Evolutionary conservation across 2,113 vertebrate species (phyloP).

Genomic region (Cricetomys ansorgei): DNA sequence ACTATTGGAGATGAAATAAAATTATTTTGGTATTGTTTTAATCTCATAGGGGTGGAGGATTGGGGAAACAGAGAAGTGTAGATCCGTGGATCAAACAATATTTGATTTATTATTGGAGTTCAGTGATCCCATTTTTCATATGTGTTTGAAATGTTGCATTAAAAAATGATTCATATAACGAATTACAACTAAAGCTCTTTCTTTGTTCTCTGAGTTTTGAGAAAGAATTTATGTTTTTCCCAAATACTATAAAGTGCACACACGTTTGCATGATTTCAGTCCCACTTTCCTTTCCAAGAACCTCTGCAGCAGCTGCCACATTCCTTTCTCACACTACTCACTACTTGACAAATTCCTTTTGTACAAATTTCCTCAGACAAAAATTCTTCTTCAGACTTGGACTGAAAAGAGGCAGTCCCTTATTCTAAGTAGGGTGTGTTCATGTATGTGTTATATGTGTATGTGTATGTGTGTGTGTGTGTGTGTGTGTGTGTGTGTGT

Average conservation of each 20-base stretch:
- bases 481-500: not conserved
- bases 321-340: not conserved
- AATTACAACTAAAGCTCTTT: constrained; percentile 53
- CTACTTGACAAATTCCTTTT: not conserved
- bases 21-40: not conserved
- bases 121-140: not conserved
- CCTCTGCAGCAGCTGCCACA: not conserved
- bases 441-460: not conserved
- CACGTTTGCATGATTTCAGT: constrained; percentile 4
- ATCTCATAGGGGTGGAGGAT: not conserved
- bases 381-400: not conserved
- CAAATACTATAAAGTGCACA: constrained; percentile 36
- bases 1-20: not conserved
- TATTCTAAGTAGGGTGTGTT: not conserved
- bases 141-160: not conserved
- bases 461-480: not conserved
- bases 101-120: not conserved
- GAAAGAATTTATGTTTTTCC: constrained; percentile 3
- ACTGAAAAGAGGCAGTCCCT: not conserved
- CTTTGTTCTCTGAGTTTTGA: constrained; percentile 24
- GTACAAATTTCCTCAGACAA: not conserved
- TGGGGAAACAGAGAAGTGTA: not conserved
- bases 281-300: not conserved
- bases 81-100: not conserved
- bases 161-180: constrained; percentile 7